Evolutionary conservation across 2,888 invertebrate genomes (phyloP), one percentile per base, ranked within the genome.

Genomic region (Caenorhabditis becei): DNA sequence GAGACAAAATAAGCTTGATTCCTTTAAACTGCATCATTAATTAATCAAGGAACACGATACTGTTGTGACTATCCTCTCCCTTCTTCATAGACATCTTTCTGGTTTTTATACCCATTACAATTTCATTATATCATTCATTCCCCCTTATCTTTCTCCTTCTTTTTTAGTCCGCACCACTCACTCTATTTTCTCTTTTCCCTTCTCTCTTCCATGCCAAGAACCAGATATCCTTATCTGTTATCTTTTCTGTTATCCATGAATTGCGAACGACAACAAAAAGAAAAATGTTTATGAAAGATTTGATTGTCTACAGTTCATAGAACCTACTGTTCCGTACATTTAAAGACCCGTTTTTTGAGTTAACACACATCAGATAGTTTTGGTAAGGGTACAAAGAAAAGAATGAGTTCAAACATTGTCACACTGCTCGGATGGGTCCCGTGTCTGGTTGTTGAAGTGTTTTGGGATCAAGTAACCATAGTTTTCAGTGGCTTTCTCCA

Each of bases 401-500:
- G 5, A 14, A 49, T 10, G 16, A 23, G 10, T 24, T 71, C 58
- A 80, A 20, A 80, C 80, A 72, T 80, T 74, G 53, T 80, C 80
- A 62, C 80, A 74, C 32, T 80, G 69, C 26, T 80, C 80, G 32
- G 49, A 24, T 26, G 66, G 47, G 47, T 72, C 63, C 54, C 41
- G 24, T n/a, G 61, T 54, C 14, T 62, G 77, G 18, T 56, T 70
- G 32, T 58, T 65, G 37, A 24, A 56, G 11, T 71, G 63, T 20
- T 63, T 65, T 2, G 84, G 86, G 32, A 83, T 71, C 51, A 87
- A 49, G 41, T 88, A 88, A 37, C 88, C 88, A 62, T 87, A 88
- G 47, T 80, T 83, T 28, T 86, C 84, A 0, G 85, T 85, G n/a
- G 87, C 87, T 18, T 75, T 83, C 53, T 88, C 88, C 26, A 88